These are phyloP conservation scores for Phyllostomus discolor DNA, from an alignment of 2,113 vertebrate genomes.

Conservation along the genomic window DNA sequence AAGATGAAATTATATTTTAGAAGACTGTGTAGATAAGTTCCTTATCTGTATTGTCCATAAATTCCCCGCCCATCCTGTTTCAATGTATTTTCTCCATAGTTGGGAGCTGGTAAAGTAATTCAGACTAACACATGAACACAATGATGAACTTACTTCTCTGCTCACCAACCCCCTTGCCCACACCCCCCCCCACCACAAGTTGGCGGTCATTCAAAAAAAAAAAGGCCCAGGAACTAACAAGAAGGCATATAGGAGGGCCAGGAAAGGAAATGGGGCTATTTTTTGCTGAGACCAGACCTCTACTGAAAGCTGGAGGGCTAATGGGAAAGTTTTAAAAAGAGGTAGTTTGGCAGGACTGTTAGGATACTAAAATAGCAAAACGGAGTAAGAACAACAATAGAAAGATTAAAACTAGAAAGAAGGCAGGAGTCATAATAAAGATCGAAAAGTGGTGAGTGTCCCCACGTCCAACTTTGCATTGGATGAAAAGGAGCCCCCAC, in stretches of 20 bases:
- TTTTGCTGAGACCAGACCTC: not conserved
- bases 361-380: not conserved
- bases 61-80: not conserved
- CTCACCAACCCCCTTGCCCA: not conserved
- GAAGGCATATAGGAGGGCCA: not conserved
- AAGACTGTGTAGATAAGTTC: not conserved
- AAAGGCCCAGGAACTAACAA: not conserved
- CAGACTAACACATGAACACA: not conserved
- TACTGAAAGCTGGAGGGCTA: not conserved
- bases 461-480: not conserved
- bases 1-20: constrained; percentile 6
- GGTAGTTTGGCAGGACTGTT: not conserved
- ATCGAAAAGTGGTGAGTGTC: not conserved
- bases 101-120: not conserved
- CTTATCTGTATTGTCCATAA: not conserved
- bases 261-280: not conserved
- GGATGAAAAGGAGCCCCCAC: not conserved
- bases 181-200: not conserved
- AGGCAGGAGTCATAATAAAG: not conserved
- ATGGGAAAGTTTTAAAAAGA: constrained; percentile 42
- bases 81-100: not conserved
- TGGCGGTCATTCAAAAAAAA: not conserved
- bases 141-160: not conserved
- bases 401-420: not conserved
- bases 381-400: not conserved